Conservation (phyloP, 2,888 invertebrate species). For the Cylloceria caligata region DNA sequence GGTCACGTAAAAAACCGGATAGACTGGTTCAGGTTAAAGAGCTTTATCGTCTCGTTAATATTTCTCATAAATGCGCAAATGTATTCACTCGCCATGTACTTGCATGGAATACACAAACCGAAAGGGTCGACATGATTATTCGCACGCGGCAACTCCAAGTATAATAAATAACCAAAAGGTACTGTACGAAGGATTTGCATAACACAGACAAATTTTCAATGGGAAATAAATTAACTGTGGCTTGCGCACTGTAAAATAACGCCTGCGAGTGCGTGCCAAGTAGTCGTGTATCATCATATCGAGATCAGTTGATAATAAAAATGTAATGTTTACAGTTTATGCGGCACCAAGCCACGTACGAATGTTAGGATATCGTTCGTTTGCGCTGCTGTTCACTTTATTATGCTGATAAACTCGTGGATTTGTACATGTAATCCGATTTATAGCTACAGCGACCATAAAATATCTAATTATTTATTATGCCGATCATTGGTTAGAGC, state of each 20-base stretch:
- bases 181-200: conserved; percentile 59
- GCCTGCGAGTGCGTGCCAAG: no score
- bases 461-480: no score
- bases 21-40: conserved; percentile 18
- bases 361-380: not conserved
- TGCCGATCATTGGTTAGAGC: no score
- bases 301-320: conserved; percentile 35
- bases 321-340: conserved; percentile 8
- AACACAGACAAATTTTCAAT: conserved; percentile 38
- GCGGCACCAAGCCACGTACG: conserved; percentile 1
- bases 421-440: no score
- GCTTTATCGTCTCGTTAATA: not conserved
- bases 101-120: conserved; percentile 12
- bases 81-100: not conserved
- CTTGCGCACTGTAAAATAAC: no score
- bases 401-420: no score
- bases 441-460: no score
- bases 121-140: conserved; percentile 57
- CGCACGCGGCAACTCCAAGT: conserved; percentile 40
- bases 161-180: conserved; percentile 48
- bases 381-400: no score
- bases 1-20: conserved; percentile 44
- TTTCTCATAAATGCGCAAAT: not conserved
- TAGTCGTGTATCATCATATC: conserved; percentile 48
- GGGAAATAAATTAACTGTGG: not conserved